Conservation (phyloP, 2,797 vertebrate genomes). For the Alectoris magna region DNA sequence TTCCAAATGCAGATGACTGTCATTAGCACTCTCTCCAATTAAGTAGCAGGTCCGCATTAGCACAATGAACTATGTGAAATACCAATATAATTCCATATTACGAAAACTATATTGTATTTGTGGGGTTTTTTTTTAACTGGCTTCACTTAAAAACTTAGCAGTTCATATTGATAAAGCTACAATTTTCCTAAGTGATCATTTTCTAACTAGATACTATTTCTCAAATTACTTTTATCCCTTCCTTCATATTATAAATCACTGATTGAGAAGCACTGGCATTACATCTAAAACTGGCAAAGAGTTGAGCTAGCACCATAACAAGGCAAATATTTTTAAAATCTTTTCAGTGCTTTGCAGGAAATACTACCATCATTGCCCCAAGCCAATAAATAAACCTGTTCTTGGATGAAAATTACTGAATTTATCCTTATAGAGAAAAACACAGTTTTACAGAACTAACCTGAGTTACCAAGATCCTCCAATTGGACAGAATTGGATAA, state of each 20-base stretch:
- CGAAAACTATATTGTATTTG: not conserved
- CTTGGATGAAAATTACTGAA: not conserved
- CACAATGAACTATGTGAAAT: not conserved
- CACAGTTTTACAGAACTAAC: not conserved
- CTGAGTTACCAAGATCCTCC: not conserved
- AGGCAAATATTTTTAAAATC: not conserved
- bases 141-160: slow-evolving; percentile 32
- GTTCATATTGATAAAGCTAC: slow-evolving; percentile 30
- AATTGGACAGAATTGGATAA: not conserved
- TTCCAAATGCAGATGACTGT: not conserved
- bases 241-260: not conserved
- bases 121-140: not conserved
- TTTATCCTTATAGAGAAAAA: slow-evolving; percentile 18
- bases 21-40: not conserved
- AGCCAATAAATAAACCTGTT: slow-evolving; percentile 4
- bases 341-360: not conserved
- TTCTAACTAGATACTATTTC: slow-evolving; percentile 22
- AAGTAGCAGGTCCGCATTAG: not conserved
- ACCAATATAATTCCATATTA: slow-evolving; percentile 11
- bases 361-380: not conserved
- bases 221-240: slow-evolving; percentile 26
- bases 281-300: not conserved
- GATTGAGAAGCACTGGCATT: not conserved
- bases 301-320: not conserved
- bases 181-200: not conserved